Base-by-base conservation (phyloP, 2,888 invertebrate species). In the Cartodere bifasciata region DNA sequence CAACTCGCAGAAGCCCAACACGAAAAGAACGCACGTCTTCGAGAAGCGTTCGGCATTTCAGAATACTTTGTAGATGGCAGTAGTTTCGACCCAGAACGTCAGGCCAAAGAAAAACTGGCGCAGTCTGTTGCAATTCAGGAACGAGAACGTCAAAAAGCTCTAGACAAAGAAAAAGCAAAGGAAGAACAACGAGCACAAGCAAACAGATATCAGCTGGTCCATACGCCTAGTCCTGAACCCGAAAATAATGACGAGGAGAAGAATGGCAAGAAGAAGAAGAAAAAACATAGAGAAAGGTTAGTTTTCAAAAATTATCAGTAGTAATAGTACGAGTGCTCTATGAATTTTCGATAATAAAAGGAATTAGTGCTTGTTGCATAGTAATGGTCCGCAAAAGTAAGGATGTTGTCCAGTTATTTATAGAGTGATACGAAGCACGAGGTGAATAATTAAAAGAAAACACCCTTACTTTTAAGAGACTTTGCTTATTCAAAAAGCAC, bases 1-100 rank as follows among this genome's bases (percentile, higher is more conserved):
- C 88, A 92, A 60, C 77, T 91, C 41, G 94, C 95, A 1, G 90
- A 90, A 59, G 92, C 94, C 13, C 92, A 92, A 58, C 85, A 87
- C 52, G 86, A 88, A 61, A 94, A 94, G 63, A 95, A 95, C 68
- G 86, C 86, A 2, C 77, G 82, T 33, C 67, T 95, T 37, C 77
- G 91, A 31, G 86, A 88, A 57, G 95, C 94, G 4, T 94, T 95
- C 60, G 92, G 94, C 34, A 88, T 97, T 46, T 83, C 87, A 15
- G 84, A 88, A 47, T 81, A 77, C 51, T 95, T 92, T 64, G 85
- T 91, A 32, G 92, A 92, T 59, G 94, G 94, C 41, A 82, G 84
- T 53, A 87, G 90, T 55, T 73, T 92, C 58, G 88, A 90, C 63
- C 77, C 84, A 3, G 82, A 84, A 58, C 67, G 81, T 26, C 68